Evolutionary conservation across 2,113 vertebrate species (phyloP), one percentile per base, ranked within the genome.

Genomic region (Acanthisitta chloris): DNA sequence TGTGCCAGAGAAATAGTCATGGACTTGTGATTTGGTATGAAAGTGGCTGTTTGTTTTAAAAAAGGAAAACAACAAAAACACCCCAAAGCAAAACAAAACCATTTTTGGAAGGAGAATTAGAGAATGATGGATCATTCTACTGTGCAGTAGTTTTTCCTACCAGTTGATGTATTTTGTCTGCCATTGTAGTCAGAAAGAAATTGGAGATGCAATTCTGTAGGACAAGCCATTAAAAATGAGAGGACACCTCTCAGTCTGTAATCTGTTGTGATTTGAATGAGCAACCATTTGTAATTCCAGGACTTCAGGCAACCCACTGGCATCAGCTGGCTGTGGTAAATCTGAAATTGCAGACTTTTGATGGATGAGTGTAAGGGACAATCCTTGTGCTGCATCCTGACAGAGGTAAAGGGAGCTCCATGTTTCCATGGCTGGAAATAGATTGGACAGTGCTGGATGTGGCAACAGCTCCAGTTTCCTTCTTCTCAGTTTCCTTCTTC

Each of bases 1-100:
- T 71, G 10, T 92, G 91, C 89, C 93, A 96, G 89, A 88, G 42
- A 54, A 96, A 91, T 66, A 95, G 83, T 96, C 89, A 92, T 92
- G 77, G 91, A 62, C 70, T 94, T 90, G 90, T 95, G 87, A 96
- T 94, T 79, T 82, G 61, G 40, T 96, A 51, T 66, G 84, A 38
- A 94, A 92, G 31, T 91, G 49, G 19, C 73, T 6, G 6, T 61
- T 79, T 49, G 14, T n/a, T n/a, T n/a, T n/a, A 40, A 34, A 18
- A 70, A 52, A 67, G 26, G 18, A 58, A 46, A 72, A 83, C 42
- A 82, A 87, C 49, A 46, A 77, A 58, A 21, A 84, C 55, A 14
- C 14, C 25, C 14, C 54, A 36, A 69, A 86, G 52, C 57, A 69
- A 65, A 86, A 74, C 55, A 89, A 87, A 81, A 8, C 65, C 29